Base-by-base conservation (phyloP, 1,140 invertebrate species). In the Melanaphis sacchari region DNA sequence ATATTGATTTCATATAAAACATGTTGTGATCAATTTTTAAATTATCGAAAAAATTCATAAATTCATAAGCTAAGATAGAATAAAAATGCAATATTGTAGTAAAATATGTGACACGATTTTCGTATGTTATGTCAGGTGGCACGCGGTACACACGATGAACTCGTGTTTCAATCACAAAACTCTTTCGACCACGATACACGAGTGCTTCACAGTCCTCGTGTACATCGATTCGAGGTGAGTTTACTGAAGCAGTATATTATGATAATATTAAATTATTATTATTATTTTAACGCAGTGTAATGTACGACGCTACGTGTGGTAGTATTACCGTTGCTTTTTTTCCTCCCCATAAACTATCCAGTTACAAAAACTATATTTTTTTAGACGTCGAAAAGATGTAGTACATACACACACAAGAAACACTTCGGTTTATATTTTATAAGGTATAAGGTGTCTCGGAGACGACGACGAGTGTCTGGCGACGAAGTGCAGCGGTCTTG, bases 51-150 rank as follows among this genome's bases (percentile, higher is more conserved):
- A 36, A n/a, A n/a, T n/a, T 8, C 1, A 54, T 9, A 26, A 76
- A n/a, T n/a, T 76, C 59, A 43, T 41, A 24, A 46, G 9, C 15
- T 1, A 49, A n/a, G 31, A 85, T 24, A 22, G 26, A 88, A 88
- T 31, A 88, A 88, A 15, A 36, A 49, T 24, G 18, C 26, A 15
- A 46, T 87, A n/a, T n/a, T n/a, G 41, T 36, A 49, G 24, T 88
- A 5, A 49, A 88, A 88, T 49, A 36, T n/a, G 41, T 36, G 24
- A 54, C 36, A 1, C 49, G 88, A 59, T 59, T 90, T 54, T 38
- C 88, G 26, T 90, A 90, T 90, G 88, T 54, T 5, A 49, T 38
- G 88, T 59, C 88, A 90, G 88, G 49, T 90, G 88, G 88, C 88
- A 90, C 88, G 88, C 88, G 88, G 21, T 18, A 40, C 22, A 38